Evolutionary conservation across 2,888 invertebrate species (phyloP).

Genomic region (Orthosia incerta): DNA sequence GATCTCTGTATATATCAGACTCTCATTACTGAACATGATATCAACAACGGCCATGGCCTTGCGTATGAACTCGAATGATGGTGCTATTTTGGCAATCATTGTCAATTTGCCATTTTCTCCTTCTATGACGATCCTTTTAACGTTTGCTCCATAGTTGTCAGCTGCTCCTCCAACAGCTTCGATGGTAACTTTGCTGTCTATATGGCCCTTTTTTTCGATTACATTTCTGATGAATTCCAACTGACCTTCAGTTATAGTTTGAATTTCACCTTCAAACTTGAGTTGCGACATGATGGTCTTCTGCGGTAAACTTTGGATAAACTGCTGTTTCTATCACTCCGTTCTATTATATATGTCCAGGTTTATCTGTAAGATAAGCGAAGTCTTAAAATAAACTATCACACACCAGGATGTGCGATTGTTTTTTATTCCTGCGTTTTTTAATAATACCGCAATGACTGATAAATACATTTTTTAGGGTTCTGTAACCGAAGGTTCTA

Average conservation of each 20-base stretch:
- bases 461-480: too few species aligned
- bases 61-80: slow-evolving; percentile 62
- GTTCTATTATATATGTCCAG: slow-evolving; percentile 19
- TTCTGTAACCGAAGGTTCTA: too few species aligned
- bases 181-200: slow-evolving; percentile 65
- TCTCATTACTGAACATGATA: slow-evolving; percentile 72
- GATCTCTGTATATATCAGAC: slow-evolving; percentile 71
- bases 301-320: background rate
- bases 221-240: slow-evolving; percentile 70
- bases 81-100: slow-evolving; percentile 79
- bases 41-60: slow-evolving; percentile 44
- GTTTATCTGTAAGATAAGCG: slow-evolving; percentile 44
- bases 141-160: slow-evolving; percentile 72
- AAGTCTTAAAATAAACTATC: slow-evolving; percentile 1
- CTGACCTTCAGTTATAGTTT: slow-evolving; percentile 67
- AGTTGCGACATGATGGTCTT: slow-evolving; percentile 60
- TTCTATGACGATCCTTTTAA: slow-evolving; percentile 68
- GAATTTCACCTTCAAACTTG: slow-evolving; percentile 69
- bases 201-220: slow-evolving; percentile 69
- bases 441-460: too few species aligned
- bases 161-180: slow-evolving; percentile 70
- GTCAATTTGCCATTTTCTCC: slow-evolving; percentile 59
- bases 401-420: slow-evolving; percentile 13
- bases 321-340: background rate
- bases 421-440: background rate